phyloP scores from a whole-genome alignment of 2,888 invertebrate species.

The Oxystoma pomonae region DNA sequence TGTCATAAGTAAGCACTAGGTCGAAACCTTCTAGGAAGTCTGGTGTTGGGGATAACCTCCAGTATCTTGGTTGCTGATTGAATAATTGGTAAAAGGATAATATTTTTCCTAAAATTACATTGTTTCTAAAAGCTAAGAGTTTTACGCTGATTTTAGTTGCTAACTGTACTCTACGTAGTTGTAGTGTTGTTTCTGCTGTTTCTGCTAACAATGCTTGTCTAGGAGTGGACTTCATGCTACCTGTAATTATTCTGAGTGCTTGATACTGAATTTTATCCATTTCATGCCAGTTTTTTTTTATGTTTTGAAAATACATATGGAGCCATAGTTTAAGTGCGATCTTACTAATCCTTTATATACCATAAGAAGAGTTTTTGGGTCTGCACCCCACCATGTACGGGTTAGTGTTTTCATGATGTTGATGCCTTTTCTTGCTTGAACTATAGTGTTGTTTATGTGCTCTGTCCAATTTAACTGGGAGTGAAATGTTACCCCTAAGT shows the following conservation, averaged over 20 bases:
- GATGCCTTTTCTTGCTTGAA: slow-evolving; percentile 12
- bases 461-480: slow-evolving; percentile 12
- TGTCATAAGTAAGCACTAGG: not conserved
- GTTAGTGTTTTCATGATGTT: slow-evolving; percentile 15
- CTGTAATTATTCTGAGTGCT: slow-evolving; percentile 7
- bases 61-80: not conserved
- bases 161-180: too few species aligned
- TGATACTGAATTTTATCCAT: slow-evolving; percentile 4
- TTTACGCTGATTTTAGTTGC: too few species aligned
- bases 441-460: not conserved
- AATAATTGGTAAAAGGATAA: not conserved
- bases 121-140: too few species aligned
- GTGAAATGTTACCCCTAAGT: slow-evolving; percentile 10
- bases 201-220: slow-evolving; percentile 13
- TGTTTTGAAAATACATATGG: not conserved
- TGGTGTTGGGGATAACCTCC: not conserved
- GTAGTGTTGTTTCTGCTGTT: too few species aligned
- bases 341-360: slow-evolving; percentile 15
- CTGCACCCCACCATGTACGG: slow-evolving; percentile 17
- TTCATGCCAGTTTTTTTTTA: not conserved
- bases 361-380: slow-evolving; percentile 12
- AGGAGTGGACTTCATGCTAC: slow-evolving; percentile 15
- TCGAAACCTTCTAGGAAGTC: not conserved
- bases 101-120: not conserved
- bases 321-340: slow-evolving; percentile 18